Percentiles rank a stretch among this genome's conserved stretches.
Evolutionary conservation across 2,113 vertebrate genomes (phyloP).

Genomic region (Acrocephalus arundinaceus): DNA sequence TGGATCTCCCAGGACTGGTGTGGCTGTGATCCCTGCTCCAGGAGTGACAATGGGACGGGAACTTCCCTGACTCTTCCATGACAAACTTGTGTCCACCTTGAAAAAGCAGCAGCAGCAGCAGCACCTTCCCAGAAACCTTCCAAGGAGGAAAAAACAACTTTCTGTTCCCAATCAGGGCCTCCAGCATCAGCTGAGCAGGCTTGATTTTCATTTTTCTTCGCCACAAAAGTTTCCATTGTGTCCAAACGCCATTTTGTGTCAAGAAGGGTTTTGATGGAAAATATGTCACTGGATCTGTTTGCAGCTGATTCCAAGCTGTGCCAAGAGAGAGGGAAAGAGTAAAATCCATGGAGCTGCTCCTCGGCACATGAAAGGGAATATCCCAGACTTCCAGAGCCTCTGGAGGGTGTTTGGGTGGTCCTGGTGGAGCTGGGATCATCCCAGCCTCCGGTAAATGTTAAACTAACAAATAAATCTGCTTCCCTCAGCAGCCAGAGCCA

Average conservation of each 20-base stretch:
- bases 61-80: background rate
- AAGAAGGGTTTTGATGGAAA: background rate
- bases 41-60: background rate
- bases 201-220: background rate
- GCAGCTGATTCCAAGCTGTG: background rate
- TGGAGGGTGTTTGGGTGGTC: background rate
- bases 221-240: background rate
- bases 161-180: background rate
- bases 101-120: background rate
- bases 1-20: background rate
- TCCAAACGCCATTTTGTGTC: background rate
- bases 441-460: background rate
- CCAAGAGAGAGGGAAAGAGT: background rate
- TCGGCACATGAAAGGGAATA: background rate
- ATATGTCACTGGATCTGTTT: background rate
- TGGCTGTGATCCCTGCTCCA: background rate
- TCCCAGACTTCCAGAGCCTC: background rate
- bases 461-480: slow-evolving; percentile 10
- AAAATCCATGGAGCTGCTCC: background rate
- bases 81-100: background rate
- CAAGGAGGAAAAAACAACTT: background rate
- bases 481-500: background rate
- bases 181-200: background rate
- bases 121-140: background rate
- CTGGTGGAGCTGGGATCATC: background rate